Conservation (phyloP, 2,888 invertebrate species). For the Leptarthrus brevirostris region DNA sequence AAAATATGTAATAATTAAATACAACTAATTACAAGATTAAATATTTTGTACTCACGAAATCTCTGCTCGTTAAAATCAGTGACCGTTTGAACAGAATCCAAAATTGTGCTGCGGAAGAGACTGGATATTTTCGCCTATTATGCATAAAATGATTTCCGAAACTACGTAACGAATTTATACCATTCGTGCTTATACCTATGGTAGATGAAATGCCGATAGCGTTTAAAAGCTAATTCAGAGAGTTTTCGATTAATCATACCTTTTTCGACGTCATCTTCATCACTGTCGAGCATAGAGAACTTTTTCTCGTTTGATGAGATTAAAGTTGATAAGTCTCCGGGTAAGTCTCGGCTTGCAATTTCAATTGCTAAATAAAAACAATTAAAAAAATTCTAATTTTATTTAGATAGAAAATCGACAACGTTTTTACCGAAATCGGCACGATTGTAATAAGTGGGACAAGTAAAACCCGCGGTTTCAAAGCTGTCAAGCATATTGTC, state of each 20-base stretch:
- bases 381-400: not conserved
- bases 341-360: conserved; percentile 71
- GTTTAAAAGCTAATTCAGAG: not conserved
- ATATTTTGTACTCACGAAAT: conserved; percentile 57
- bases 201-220: not conserved
- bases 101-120: conserved; percentile 66
- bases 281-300: not conserved
- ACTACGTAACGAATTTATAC: not conserved
- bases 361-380: conserved; percentile 67
- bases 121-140: conserved; percentile 59
- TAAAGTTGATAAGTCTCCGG: conserved; percentile 64
- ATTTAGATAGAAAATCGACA: not conserved
- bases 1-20: conserved; percentile 1
- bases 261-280: not conserved
- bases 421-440: conserved; percentile 80
- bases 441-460: conserved; percentile 90
- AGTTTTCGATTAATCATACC: not conserved
- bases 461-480: conserved; percentile 74
- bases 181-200: not conserved
- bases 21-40: not conserved
- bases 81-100: conserved; percentile 69
- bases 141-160: not conserved
- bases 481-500: conserved; percentile 79
- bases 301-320: conserved; percentile 35
- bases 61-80: conserved; percentile 63